Conservation (phyloP, 2,888 invertebrate genomes). For the Cantharis flavilabris region DNA sequence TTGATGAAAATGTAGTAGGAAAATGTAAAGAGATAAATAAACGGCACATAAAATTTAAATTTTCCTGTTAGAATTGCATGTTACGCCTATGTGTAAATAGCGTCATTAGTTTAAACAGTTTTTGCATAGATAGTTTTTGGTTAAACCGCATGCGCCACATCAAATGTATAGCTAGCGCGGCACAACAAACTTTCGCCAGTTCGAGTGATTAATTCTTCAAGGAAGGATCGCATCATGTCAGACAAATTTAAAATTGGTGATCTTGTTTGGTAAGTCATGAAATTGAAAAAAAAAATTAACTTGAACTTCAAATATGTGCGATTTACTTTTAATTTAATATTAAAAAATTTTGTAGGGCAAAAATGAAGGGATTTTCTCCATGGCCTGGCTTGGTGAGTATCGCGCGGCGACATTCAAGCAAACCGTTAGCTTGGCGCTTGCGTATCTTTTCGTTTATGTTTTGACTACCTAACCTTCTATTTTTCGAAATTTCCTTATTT, state of each 20-base stretch:
- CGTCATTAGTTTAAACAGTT: not conserved
- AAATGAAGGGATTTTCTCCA: slow-evolving; percentile 96
- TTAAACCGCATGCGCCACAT: slow-evolving; percentile 15
- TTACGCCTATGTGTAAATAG: not conserved
- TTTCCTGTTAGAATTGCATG: not conserved
- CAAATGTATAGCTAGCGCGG: slow-evolving; percentile 17
- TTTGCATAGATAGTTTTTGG: no score
- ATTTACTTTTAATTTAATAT: slow-evolving; percentile 10
- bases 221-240: slow-evolving; percentile 54
- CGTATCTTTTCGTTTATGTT: slow-evolving; percentile 39
- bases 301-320: not conserved
- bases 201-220: slow-evolving; percentile 1
- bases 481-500: not conserved
- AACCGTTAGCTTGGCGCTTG: slow-evolving; percentile 53
- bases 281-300: not conserved
- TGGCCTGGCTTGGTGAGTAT: slow-evolving; percentile 96
- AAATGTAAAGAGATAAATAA: no score
- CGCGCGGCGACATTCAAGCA: slow-evolving; percentile 47
- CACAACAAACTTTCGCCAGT: slow-evolving; percentile 27
- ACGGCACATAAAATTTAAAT: no score
- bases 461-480: slow-evolving; percentile 24
- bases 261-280: slow-evolving; percentile 66
- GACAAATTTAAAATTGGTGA: slow-evolving; percentile 68
- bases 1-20: no score
- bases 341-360: slow-evolving; percentile 75